Conservation (phyloP, 2,888 invertebrate genomes). For the Metacarcinus magister region DNA sequence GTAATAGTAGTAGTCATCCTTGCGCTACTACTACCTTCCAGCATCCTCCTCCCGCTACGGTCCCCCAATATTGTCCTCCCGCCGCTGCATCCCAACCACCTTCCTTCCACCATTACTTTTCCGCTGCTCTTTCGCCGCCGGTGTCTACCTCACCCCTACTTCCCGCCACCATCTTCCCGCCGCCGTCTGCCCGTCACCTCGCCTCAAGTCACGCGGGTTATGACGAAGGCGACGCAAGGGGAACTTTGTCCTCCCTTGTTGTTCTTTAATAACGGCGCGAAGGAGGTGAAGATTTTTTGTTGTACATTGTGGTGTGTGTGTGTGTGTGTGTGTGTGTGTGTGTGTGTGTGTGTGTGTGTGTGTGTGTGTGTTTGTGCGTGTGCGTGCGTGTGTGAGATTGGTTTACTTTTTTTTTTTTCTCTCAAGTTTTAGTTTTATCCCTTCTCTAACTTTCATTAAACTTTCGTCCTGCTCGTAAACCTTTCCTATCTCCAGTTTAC, state of each 20-base stretch:
- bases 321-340: neutral
- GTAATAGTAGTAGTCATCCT: neutral
- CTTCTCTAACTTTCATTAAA: conserved; percentile 49
- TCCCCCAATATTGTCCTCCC: neutral
- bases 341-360: neutral
- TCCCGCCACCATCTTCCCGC: neutral
- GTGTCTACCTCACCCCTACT: neutral
- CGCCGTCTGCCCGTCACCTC: neutral
- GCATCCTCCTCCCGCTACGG: neutral
- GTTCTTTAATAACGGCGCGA: neutral
- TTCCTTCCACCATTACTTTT: neutral
- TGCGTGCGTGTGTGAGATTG: conserved; percentile 29
- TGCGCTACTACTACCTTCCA: neutral
- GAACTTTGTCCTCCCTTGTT: conserved; percentile 16
- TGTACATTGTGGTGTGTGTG: neutral
- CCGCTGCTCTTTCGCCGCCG: neutral
- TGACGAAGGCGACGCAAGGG: neutral
- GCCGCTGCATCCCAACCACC: neutral
- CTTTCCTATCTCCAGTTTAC: conserved; percentile 44
- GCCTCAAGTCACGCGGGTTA: conserved; percentile 14
- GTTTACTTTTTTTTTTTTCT: neutral
- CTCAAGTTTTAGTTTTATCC: conserved; percentile 34
- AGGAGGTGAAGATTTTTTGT: neutral
- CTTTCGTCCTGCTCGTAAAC: conserved; percentile 46
- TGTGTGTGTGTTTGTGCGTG: neutral